Evolutionary conservation across 2,113 vertebrate species (phyloP).

Genomic region (Malurus cyaneus): DNA sequence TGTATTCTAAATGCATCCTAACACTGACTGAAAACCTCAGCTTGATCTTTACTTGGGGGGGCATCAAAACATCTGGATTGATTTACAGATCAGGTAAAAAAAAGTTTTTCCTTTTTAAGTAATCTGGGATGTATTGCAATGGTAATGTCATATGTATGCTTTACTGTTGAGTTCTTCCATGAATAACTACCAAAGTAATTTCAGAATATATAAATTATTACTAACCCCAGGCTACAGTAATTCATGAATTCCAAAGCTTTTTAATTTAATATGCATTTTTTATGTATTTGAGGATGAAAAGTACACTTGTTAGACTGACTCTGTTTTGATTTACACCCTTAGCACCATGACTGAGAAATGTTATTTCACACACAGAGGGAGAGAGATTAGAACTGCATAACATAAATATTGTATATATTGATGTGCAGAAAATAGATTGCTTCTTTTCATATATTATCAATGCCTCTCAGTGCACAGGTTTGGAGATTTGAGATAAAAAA

Average conservation of each 20-base stretch:
- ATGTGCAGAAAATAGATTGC: neutral
- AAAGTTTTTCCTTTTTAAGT: neutral
- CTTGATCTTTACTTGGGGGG: neutral
- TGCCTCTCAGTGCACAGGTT: neutral
- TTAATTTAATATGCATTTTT: constrained; percentile 53
- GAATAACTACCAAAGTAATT: constrained; percentile 36
- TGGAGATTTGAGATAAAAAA: neutral
- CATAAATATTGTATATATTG: neutral
- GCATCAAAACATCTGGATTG: neutral
- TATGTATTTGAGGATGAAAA: constrained; percentile 47
- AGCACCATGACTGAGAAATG: constrained; percentile 12
- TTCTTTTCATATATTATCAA: neutral
- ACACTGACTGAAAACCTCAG: neutral
- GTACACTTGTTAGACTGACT: neutral
- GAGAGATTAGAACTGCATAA: neutral
- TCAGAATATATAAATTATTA: constrained; percentile 52
- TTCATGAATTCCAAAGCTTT: constrained; percentile 34
- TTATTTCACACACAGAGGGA: constrained; percentile 18
- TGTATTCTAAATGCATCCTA: neutral
- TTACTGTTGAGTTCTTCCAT: neutral
- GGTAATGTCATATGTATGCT: neutral
- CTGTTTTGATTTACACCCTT: constrained; percentile 31
- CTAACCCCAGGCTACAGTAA: constrained; percentile 6
- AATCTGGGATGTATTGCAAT: neutral
- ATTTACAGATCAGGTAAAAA: neutral